Evolutionary conservation across 2,797 vertebrate species (phyloP), one percentile per base, ranked within the genome.

Genomic region (Cossypha dichroa): DNA sequence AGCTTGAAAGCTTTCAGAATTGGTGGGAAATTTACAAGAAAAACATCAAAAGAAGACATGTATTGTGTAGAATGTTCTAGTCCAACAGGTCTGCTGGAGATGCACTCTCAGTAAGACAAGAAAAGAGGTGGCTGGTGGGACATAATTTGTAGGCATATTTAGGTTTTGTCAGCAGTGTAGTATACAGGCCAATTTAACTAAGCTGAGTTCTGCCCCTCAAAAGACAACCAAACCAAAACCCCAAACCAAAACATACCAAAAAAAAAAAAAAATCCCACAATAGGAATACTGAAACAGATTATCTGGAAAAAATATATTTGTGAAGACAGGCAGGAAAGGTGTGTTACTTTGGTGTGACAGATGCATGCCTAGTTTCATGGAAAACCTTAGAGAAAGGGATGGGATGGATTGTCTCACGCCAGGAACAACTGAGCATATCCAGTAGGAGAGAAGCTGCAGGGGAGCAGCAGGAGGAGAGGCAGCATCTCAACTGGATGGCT

Each of bases 141-240:
- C 8, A 19, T 14, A 34, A 55, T 28, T 48, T 75, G 13, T 31
- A 36, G 9, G 11, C 45, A 16, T 54, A 31, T 62, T 85, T 69
- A 67, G 28, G 10, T 64, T 82, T 63, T 36, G 18, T 34, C 25
- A 72, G 23, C 38, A 48, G 11, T 51, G 9, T 31, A 17, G 45
- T 29, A 41, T 11, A 38, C 2, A 55, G 31, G 13, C 31, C 3
- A 45, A 66, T 70, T 83, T 70, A 77, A 54, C 17, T 18, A 6
- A 10, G 6, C 15, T 1, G 1, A 3, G 7, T 14, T 26, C 10
- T 45, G 6, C 7, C 21, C 6, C 9, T 20, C 10, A 34, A 46
- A 45, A 59, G 54, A 6, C 14, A 73, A 46, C 2, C 8, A 36
- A 58, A 41, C 21, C 16, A 64, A 74, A 73, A 11, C 4, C 11